Base-by-base conservation (phyloP, 2,888 invertebrate species). In the Hedychridium roseum region DNA sequence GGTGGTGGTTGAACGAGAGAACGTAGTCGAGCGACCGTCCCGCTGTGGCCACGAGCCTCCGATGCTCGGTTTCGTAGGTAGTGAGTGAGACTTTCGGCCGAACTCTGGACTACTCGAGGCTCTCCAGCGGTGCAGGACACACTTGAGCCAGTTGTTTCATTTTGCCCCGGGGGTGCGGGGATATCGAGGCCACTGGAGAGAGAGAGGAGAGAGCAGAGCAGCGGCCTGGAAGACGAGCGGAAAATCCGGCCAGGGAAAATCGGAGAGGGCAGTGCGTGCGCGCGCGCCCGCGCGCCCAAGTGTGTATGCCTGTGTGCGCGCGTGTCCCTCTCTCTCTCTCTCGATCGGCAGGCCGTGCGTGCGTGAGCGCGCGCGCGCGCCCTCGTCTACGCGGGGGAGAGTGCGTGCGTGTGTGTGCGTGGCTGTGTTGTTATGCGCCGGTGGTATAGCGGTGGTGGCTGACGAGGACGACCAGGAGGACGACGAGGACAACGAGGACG, bases 21-120 rank as follows among this genome's bases (percentile, higher is more conserved):
- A 68, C 71, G 71, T 71, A 78, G 78, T 78, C 75, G 74, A 76
- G 76, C 73, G 76, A 76, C 67, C 74, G 76, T 76, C 74, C 75
- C 76, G 76, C 74, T 76, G 76, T 74, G 73, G 71, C 72, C 73
- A 74, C 76, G 74, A 75, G 74, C 76, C 74, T 69, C 69, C 76
- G 71, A 62, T 53, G 64, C 64, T 64, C 64, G 64, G 59, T 11
- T 31, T 62, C 70, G 74, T 74, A 73, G 75, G 73, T 76, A 74
- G 72, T 72, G 73, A 71, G 71, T 73, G 71, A 75, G 60, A 60
- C 64, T 23, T 63, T 63, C 57, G 62, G 64, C 58, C 60, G 64
- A 62, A n/a, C n/a, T n/a, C n/a, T n/a, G n/a, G n/a, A n/a, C n/a
- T n/a, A n/a, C n/a, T n/a, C n/a, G n/a, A n/a, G n/a, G n/a, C n/a